A percentile compares a stretch with the other conserved stretches of the same genome.
These are phyloP conservation scores for Casuarius casuarius DNA, from an alignment of 2,113 vertebrate genomes.

Conservation along the genomic window DNA sequence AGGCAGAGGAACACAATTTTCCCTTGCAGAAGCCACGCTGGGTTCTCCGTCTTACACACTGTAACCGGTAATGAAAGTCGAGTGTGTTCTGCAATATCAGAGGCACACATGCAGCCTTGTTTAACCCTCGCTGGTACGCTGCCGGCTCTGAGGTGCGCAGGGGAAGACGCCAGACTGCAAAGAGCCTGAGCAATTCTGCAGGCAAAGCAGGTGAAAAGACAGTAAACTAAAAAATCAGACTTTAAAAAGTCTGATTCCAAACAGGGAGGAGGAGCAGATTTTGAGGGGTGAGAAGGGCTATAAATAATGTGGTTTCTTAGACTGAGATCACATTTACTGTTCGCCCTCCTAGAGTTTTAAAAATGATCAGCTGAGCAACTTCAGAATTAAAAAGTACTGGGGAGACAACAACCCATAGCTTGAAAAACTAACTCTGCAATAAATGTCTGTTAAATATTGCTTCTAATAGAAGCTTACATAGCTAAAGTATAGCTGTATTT, in stretches of 20 bases:
- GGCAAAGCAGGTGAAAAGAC: background rate
- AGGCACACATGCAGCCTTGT: background rate
- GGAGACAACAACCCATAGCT: background rate
- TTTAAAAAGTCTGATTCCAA: background rate
- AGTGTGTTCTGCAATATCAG: background rate
- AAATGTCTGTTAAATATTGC: background rate
- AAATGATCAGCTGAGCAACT: background rate
- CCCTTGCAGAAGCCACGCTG: slow-evolving; percentile 19
- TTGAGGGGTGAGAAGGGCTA: background rate
- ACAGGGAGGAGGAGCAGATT: background rate
- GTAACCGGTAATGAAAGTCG: slow-evolving; percentile 4
- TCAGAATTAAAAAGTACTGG: background rate
- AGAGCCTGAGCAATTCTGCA: background rate
- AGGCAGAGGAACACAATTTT: slow-evolving; percentile 32
- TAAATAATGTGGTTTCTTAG: background rate
- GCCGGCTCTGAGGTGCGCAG: background rate
- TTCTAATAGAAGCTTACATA: background rate
- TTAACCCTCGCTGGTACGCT: background rate
- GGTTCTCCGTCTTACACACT: background rate
- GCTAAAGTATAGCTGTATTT: background rate
- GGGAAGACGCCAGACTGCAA: background rate
- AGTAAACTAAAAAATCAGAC: background rate
- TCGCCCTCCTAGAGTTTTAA: background rate
- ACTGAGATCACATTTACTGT: background rate
- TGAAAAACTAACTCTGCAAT: background rate